Conservation (phyloP, 1,140 invertebrate genomes). For the Psix sp. region DNA sequence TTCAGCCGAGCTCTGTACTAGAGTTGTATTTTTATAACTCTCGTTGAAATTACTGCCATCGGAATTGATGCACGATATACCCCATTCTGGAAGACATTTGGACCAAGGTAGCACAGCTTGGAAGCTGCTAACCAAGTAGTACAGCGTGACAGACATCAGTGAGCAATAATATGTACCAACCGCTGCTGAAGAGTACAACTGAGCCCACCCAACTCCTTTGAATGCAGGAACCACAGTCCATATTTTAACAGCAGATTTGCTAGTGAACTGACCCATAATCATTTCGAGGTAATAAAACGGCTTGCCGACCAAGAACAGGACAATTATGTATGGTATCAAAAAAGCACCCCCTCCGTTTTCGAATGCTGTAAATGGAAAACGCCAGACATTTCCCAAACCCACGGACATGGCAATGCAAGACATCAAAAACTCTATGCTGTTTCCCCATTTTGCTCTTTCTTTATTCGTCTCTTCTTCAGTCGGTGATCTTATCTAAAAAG, state of each 20-base stretch:
- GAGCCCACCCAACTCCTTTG: slow-evolving; percentile 87
- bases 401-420: slow-evolving; percentile 93
- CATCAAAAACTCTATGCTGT: slow-evolving; percentile 90
- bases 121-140: slow-evolving; percentile 84
- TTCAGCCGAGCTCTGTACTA: slow-evolving; percentile 78
- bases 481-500: too few relatives aligned
- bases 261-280: slow-evolving; percentile 87
- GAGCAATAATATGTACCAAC: slow-evolving; percentile 89
- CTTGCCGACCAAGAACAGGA: slow-evolving; percentile 89
- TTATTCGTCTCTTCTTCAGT: too few relatives aligned
- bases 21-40: background rate
- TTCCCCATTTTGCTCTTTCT: slow-evolving; percentile 82
- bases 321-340: slow-evolving; percentile 90
- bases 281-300: slow-evolving; percentile 95
- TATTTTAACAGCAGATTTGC: slow-evolving; percentile 84
- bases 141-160: slow-evolving; percentile 87
- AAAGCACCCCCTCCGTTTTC: slow-evolving; percentile 91
- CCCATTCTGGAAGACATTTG: slow-evolving; percentile 81
- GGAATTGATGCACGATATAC: slow-evolving; percentile 69
- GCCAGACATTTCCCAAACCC: slow-evolving; percentile 92
- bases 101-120: slow-evolving; percentile 82
- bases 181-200: slow-evolving; percentile 83
- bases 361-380: slow-evolving; percentile 92
- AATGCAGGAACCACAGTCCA: slow-evolving; percentile 77
- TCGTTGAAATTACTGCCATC: slow-evolving; percentile 37